Evolutionary conservation across 2,888 invertebrate species (phyloP), one percentile per base, ranked within the genome.

Genomic region (Eledone cirrhosa): DNA sequence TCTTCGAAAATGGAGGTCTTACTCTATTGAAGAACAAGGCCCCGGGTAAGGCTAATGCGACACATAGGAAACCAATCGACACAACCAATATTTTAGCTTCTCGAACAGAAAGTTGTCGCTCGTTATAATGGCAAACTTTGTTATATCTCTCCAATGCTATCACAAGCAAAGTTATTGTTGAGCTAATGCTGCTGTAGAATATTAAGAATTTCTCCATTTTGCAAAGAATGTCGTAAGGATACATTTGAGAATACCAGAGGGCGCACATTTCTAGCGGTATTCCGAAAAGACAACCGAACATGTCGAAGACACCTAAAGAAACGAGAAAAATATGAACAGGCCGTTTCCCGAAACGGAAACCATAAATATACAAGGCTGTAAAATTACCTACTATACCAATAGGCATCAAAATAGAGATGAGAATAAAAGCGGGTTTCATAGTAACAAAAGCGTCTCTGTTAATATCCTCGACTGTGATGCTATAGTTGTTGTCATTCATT

Each of bases 101-200:
- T 5, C 22, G 11, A n/a, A 72, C 72, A 1, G 33, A n/a, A 22
- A 72, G 31, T 8, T 72, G 41, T 33, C 8, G 14, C 11, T 33
- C 19, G 33, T 19, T 33, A 19, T 41, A 31, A 13, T 22, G 72
- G 19, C 72, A 72, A 8, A 72, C 72, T 24, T 41, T 72, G n/a
- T 72, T 8, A 33, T 72, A 72, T 14, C 72, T 31, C 11, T 41
- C 11, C 8, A 33, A 29, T 11, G 33, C 31, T 2, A 72, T 72
- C 11, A 41, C 72, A 2, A 72, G n/a, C 22, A 72, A 72, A 31
- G 72, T 72, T 5, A 72, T 31, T 3, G 41, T 22, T n/a, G 72
- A 72, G 13, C 19, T 41, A 24, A 41, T 72, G n/a, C 72, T 41
- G 22, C 72, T 41, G 72, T 72, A 72, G 72, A 72, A 72, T 27